Base-by-base conservation (phyloP, 2,888 invertebrate genomes). In the Troilus luridus region DNA sequence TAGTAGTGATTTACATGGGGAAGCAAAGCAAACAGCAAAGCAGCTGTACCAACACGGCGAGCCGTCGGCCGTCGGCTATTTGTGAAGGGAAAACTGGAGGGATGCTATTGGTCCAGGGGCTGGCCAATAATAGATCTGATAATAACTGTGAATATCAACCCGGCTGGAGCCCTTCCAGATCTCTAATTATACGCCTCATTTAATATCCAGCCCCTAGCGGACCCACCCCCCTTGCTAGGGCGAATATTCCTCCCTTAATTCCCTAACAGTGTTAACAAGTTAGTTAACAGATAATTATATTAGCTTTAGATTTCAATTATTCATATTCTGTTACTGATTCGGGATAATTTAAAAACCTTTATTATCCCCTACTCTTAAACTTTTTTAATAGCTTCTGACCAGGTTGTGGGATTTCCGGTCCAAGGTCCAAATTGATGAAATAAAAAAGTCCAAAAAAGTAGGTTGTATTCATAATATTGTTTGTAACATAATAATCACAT, bases 121-220 rank as follows among this genome's bases (percentile, higher is more conserved):
- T 81, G 41, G 81, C 85, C 85, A 56, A 85, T 85, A 85, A 56
- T 56, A 56, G 72, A 85, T 85, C 85, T 85, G 85, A 85, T 85
- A 85, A 85, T 85, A 85, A 85, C 56, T 85, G 85, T 85, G 85
- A 85, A 85, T n/a, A n/a, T n/a, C 56, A 56, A 85, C 81, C 17
- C 19, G 1, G n/a, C 56, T 85, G 85, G 85, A 54, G 21, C 56
- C 24, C 6, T 21, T 85, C 85, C 85, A 85, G 56, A 85, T 85
- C 85, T 85, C 54, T 11, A 54, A 85, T 85, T 85, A 85, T 85
- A n/a, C 56, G 85, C 11, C 21, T 85, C 85, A 85, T 85, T 85
- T 85, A 85, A 21, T 85, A 56, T 21, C 54, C 56, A n/a, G n/a
- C 12, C 85, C 56, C 56, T 56, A 85, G 54, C n/a, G n/a, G n/a